phyloP scores from a whole-genome alignment of 2,888 invertebrate species.

The Rhamphomyia laevipes region DNA sequence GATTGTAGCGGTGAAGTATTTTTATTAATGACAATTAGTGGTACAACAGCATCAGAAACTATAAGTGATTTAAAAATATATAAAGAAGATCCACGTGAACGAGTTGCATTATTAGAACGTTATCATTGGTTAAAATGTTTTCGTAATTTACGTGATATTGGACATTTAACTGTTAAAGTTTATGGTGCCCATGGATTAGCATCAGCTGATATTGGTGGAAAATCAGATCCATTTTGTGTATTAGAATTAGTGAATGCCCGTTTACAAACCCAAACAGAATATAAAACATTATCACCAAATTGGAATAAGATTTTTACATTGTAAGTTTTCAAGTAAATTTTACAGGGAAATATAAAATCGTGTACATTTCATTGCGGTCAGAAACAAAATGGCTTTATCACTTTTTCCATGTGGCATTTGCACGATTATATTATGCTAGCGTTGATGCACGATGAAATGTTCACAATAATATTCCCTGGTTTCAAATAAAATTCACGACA shows the following conservation, averaged over 20 bases:
- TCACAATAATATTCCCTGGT: too few relatives aligned
- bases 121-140: conserved; percentile 52
- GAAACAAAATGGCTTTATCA: too few relatives aligned
- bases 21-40: conserved; percentile 85
- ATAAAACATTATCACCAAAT: conserved; percentile 89
- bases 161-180: conserved; percentile 90
- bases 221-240: conserved; percentile 98
- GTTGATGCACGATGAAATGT: too few relatives aligned
- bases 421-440: too few relatives aligned
- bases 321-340: conserved; percentile 45
- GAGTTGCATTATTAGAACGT: conserved; percentile 44
- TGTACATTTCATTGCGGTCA: not conserved
- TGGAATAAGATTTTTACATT: conserved; percentile 99
- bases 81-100: conserved; percentile 66
- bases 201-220: conserved; percentile 92
- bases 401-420: too few relatives aligned
- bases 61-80: conserved; percentile 82
- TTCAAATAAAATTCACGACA: too few relatives aligned
- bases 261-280: conserved; percentile 96
- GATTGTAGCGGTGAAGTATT: conserved; percentile 78
- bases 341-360: not conserved
- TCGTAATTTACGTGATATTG: conserved; percentile 72
- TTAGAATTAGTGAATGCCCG: conserved; percentile 89
- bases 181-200: conserved; percentile 75
- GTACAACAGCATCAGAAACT: conserved; percentile 85